Percentiles rank a stretch among this genome's conserved stretches.
These are phyloP conservation scores for Acanthosepion pharaonis DNA, from an alignment of 2,888 invertebrate species.

Conservation along the genomic window DNA sequence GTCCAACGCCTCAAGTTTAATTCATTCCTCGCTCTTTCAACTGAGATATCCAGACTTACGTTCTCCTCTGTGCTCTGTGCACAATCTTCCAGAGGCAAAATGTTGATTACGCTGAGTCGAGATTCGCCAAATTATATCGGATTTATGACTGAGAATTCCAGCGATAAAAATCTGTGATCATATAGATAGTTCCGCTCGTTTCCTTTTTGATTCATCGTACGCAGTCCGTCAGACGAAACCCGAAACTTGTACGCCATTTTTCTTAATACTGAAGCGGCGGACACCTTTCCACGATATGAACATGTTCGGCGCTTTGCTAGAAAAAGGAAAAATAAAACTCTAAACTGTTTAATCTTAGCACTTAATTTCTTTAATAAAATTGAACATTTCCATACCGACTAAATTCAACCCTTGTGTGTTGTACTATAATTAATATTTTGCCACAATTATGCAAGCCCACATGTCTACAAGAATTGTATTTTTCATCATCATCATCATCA, in stretches of 20 bases:
- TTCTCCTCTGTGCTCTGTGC: neutral
- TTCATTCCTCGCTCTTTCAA: neutral
- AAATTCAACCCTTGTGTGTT: too few species aligned
- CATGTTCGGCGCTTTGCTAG: too few species aligned
- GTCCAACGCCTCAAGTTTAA: neutral
- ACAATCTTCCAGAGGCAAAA: neutral
- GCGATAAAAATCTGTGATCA: neutral
- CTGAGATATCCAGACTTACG: neutral
- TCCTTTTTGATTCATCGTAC: neutral
- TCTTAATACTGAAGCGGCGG: too few species aligned
- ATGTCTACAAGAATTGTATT: too few species aligned
- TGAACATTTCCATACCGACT: too few species aligned
- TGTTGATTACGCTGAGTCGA: neutral
- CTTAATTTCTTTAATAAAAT: too few species aligned
- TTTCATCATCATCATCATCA: too few species aligned
- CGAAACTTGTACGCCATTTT: neutral
- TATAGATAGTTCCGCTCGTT: neutral
- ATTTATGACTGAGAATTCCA: constrained; percentile 4
- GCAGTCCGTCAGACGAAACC: neutral
- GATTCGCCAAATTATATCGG: constrained; percentile 1
- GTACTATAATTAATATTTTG: too few species aligned
- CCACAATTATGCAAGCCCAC: too few species aligned
- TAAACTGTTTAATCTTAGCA: too few species aligned
- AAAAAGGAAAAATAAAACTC: too few species aligned
- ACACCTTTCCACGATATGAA: too few species aligned